Conservation (phyloP, 2,888 invertebrate species). For the Hyles lineata region DNA sequence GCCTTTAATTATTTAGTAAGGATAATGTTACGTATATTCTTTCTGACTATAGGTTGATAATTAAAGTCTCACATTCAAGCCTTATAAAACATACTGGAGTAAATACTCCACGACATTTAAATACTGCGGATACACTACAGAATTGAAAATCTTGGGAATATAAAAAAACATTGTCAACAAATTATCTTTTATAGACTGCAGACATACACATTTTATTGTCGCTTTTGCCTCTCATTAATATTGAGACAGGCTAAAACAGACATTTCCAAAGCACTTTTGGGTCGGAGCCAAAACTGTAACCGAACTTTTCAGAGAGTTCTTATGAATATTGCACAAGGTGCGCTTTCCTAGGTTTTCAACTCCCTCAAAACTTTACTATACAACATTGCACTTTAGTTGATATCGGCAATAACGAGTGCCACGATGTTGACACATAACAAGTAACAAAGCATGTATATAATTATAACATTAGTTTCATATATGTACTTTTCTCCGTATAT, state of each 20-base stretch:
- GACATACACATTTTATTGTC: neutral
- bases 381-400: neutral
- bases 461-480: too few species aligned
- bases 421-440: too few species aligned
- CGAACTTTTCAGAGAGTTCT: neutral
- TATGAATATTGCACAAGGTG: conserved; percentile 1
- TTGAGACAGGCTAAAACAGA: conserved; percentile 13
- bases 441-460: too few species aligned
- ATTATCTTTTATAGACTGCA: conserved; percentile 2
- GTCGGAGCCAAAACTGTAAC: conserved; percentile 30
- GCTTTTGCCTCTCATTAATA: conserved; percentile 17
- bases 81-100: too few species aligned
- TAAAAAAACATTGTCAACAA: neutral
- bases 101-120: neutral
- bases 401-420: neutral
- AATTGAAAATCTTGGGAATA: neutral
- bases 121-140: neutral
- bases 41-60: too few species aligned
- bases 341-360: neutral
- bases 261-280: conserved; percentile 7
- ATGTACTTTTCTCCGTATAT: too few species aligned
- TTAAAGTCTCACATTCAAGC: too few species aligned
- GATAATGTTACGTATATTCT: too few species aligned
- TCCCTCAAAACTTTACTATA: neutral
- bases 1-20: too few species aligned